These are phyloP conservation scores for Cossypha polioptera DNA, from an alignment of 2,797 vertebrate species.

Conservation along the genomic window DNA sequence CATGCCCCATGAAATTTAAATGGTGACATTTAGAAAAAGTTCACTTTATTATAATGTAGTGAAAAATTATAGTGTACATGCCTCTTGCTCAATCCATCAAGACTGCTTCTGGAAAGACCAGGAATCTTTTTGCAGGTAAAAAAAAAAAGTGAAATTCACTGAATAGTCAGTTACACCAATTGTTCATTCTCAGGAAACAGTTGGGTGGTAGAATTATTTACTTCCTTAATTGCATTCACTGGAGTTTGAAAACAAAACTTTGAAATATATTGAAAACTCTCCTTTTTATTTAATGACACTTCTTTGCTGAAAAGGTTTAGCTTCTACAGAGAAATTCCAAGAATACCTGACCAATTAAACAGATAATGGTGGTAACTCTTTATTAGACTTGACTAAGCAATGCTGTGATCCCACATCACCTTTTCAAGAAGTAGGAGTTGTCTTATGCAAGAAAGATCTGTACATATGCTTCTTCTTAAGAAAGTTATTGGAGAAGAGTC, in stretches of 20 bases:
- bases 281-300: neutral
- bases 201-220: conserved; percentile 47
- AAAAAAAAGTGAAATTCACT: conserved; percentile 23
- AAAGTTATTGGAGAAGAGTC: neutral
- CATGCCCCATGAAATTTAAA: conserved; percentile 74
- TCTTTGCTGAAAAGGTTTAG: neutral
- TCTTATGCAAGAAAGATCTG: neutral
- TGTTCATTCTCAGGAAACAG: conserved; percentile 9
- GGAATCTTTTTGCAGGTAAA: conserved; percentile 47
- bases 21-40: conserved; percentile 75
- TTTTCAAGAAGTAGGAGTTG: neutral
- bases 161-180: conserved; percentile 20
- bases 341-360: neutral
- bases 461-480: neutral
- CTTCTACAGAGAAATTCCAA: neutral
- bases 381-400: neutral
- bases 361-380: neutral
- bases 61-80: conserved; percentile 64
- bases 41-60: conserved; percentile 69
- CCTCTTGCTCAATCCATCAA: conserved; percentile 59
- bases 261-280: neutral
- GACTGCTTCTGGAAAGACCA: conserved; percentile 42
- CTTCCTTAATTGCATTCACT: conserved; percentile 14
- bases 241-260: conserved; percentile 31
- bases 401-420: neutral